Base-by-base conservation (phyloP, 2,113 vertebrate species). In the Prolemur simus region DNA sequence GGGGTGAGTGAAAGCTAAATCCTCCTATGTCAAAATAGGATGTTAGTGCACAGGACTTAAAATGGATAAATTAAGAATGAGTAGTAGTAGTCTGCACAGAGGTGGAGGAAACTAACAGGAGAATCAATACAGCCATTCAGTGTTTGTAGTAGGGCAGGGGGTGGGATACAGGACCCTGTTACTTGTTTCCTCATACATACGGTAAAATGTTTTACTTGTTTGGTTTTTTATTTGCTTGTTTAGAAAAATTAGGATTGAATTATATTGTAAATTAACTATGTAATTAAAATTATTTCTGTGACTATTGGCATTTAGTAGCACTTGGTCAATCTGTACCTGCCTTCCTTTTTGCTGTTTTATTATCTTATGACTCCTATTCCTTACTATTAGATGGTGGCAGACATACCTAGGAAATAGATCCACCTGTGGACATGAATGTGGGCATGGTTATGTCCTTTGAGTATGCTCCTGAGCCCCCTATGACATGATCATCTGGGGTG, bases 301-400 rank as follows among this genome's bases (percentile, higher is more conserved):
- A 39, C 15, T 74, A 3, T 21, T 64, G 5, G 2, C 25, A 34
- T 89, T 87, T 64, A 49, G 42, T 87, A 58, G 21, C 15, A 2
- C 10, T 56, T 84, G 14, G n/a, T 89, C 29, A 10, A 18, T 87
- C 34, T 94, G 21, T 74, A 25, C 49, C 29, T 37, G 1, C 42
- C 21, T 64, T n/a, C 20, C n/a, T 21, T 74, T 88, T 29, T 77
- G 49, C 71, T 45, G 2, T 77, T 81, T 49, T 52, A 20, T 45
- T 54, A 47, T 47, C 27, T 63, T 37, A 21, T 3, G 4, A 74
- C 77, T 63, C n/a, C 66, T 69, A 1, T 69, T 69, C 42, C 39
- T 93, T 66, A 83, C 96, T 97, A 95, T 88, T 98, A 97, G 97
- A 89, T 97, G 97, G 96, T 97, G 98, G 94, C 92, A 98, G 87